phyloP scores from a whole-genome alignment of 2,888 invertebrate genomes.

The Phlogophora meticulosa region DNA sequence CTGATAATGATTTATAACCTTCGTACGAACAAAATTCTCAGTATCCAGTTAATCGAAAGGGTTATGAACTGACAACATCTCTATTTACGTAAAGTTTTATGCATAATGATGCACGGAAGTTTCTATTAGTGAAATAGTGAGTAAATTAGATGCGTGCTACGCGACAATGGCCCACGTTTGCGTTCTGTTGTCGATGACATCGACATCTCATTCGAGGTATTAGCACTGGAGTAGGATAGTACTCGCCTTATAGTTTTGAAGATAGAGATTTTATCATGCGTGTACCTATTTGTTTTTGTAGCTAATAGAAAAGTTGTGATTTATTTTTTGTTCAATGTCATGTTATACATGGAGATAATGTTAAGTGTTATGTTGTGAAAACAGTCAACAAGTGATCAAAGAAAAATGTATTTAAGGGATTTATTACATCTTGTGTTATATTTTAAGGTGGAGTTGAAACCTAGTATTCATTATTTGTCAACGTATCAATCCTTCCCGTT shows the following conservation, averaged over 20 bases:
- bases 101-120: conserved; percentile 57
- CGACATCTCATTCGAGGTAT: conserved; percentile 49
- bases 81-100: conserved; percentile 48
- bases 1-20: neutral
- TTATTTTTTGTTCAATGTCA: too few species aligned
- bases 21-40: conserved; percentile 13
- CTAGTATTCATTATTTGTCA: too few species aligned
- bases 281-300: conserved; percentile 1
- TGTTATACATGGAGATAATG: too few species aligned
- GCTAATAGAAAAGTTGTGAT: neutral
- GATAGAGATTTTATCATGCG: conserved; percentile 2
- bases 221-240: conserved; percentile 13
- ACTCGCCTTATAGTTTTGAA: neutral
- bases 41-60: conserved; percentile 29
- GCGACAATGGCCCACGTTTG: conserved; percentile 48
- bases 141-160: conserved; percentile 54
- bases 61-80: conserved; percentile 48
- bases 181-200: conserved; percentile 60
- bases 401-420: too few species aligned
- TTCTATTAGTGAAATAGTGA: conserved; percentile 59
- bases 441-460: too few species aligned
- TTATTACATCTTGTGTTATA: too few species aligned
- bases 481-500: too few species aligned
- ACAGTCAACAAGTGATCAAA: too few species aligned
- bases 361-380: too few species aligned